phyloP scores from a whole-genome alignment of 2,113 vertebrate species.

The Burhinus bistriatus region DNA sequence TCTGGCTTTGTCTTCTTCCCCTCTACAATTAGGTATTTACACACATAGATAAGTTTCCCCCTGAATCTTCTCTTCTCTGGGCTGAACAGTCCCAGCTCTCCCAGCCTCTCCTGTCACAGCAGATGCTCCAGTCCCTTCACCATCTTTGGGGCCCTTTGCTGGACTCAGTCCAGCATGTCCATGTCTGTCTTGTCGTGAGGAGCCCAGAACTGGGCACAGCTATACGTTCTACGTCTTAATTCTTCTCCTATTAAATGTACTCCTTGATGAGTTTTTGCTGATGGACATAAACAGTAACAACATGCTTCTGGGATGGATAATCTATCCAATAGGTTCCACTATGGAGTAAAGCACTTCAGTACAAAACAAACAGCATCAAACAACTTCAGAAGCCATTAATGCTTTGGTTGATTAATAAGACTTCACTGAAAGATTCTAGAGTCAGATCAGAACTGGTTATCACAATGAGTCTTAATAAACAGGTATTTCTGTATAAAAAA shows the following conservation, averaged over 20 bases:
- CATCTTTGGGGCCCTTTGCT: neutral
- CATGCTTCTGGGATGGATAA: neutral
- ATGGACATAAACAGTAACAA: neutral
- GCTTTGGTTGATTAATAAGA: neutral
- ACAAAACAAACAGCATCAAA: neutral
- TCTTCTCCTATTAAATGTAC: neutral
- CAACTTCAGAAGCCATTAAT: neutral
- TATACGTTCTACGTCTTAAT: neutral
- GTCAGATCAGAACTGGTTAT: neutral
- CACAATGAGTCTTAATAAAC: neutral
- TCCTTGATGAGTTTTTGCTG: neutral
- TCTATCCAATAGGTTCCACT: neutral
- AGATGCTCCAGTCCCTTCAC: neutral
- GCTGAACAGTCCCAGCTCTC: neutral
- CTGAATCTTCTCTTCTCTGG: neutral
- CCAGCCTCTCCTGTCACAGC: neutral
- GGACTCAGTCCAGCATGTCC: neutral
- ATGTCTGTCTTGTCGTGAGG: neutral
- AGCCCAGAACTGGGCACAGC: neutral
- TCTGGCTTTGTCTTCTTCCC: neutral
- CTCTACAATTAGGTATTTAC: neutral
- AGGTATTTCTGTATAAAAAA: neutral
- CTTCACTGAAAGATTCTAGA: neutral
- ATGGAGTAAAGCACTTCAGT: neutral
- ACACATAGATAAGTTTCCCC: neutral